A percentile compares a stretch with the other conserved stretches of the same genome.
phyloP scores from a whole-genome alignment of 2,888 invertebrate species.

The Copidosoma aretas region DNA sequence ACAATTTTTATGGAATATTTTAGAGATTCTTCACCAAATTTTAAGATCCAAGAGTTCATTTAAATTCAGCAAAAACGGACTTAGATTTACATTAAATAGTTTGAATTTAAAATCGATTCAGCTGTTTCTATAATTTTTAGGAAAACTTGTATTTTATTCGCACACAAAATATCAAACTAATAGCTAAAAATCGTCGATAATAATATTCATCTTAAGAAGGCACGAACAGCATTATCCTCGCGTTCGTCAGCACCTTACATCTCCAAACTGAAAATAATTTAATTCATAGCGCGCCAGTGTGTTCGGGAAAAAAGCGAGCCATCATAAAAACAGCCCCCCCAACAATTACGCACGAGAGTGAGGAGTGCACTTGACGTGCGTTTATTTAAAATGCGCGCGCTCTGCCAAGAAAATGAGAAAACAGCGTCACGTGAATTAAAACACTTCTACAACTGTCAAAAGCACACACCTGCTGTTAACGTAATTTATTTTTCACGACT shows the following conservation, averaged over 20 bases:
- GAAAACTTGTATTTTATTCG: too few relatives aligned
- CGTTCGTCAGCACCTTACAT: not conserved
- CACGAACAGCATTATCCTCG: not conserved
- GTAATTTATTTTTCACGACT: not conserved
- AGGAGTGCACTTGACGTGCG: constrained; percentile 5
- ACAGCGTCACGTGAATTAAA: not conserved
- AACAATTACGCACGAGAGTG: not conserved
- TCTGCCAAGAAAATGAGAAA: constrained; percentile 14
- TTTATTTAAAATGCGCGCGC: not conserved
- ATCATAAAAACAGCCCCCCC: not conserved
- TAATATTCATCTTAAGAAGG: not conserved
- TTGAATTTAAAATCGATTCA: too few relatives aligned
- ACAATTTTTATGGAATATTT: too few relatives aligned
- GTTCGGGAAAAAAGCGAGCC: not conserved
- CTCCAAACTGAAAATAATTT: not conserved
- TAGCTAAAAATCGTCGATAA: not conserved
- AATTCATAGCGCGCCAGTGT: too few relatives aligned
- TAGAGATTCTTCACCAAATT: too few relatives aligned
- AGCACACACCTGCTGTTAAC: not conserved
- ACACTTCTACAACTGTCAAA: constrained; percentile 5
- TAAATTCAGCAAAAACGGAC: too few relatives aligned
- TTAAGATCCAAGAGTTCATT: too few relatives aligned
- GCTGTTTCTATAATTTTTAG: too few relatives aligned
- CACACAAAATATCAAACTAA: too few relatives aligned
- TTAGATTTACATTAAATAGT: too few relatives aligned